Evolutionary conservation across 2,888 invertebrate species (phyloP), one percentile per base, ranked within the genome.

Genomic region (Ophonus ardosiacus): DNA sequence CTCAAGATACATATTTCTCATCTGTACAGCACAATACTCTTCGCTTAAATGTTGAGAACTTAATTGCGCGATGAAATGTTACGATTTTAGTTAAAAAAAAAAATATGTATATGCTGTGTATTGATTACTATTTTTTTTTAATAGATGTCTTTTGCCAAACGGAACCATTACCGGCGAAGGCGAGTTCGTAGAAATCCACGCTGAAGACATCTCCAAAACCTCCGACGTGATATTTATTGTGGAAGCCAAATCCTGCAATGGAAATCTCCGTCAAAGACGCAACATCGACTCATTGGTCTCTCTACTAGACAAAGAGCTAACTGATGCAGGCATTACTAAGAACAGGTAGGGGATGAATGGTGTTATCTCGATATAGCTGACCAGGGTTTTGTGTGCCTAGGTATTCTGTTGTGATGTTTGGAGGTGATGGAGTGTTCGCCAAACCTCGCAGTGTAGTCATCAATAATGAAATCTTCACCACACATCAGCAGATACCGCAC

Each of bases 141-240:
- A n/a, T 8, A 85, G 96, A 90, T 97, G 97, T 89, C 92, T 93
- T 71, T 93, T 96, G 78, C 91, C 93, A 0, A 94, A 96, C 91
- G 96, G 95, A 61, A 93, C 94, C 1, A 91, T 93, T 57, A 93
- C 97, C 18, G 93, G 94, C 13, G 97, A 97, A 90, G 97, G 97
- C 0, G 94, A 95, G 7, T 96, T 96, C 90, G 92, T 94, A 80
- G 93, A 93, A 81, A 90, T 97, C n/a, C 92, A 93, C 68, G 93
- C 93, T 51, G 88, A 90, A 13, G 89, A 91, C 18, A 92, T 95
- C 6, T 95, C 95, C 0, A 93, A 92, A 86, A 95, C 96, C 4
- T 95, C 96, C 1, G 98, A 98, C 91, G 93, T 98, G 0, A 96
- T 98, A 81, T 97, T 98, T 90, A 94, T 98, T 81, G 93, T 98